These are phyloP conservation scores for Acleris holmiana DNA, from an alignment of 2,888 invertebrate genomes.

Conservation along the genomic window DNA sequence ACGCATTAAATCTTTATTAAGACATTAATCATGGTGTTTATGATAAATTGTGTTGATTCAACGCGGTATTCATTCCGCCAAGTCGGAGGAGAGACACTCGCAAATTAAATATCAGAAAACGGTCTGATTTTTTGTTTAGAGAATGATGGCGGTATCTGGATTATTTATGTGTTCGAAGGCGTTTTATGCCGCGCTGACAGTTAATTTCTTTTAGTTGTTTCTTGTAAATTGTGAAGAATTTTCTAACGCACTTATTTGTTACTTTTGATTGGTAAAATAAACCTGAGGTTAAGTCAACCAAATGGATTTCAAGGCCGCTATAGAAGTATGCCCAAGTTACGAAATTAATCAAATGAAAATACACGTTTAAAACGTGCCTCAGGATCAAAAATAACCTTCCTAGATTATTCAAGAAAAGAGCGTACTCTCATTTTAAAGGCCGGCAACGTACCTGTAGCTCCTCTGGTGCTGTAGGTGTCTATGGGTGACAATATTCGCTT, in stretches of 20 bases:
- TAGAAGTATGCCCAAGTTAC: no score
- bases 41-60: slow-evolving; percentile 21
- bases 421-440: no score
- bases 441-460: no score
- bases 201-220: slow-evolving; percentile 11
- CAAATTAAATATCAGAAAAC: slow-evolving; percentile 27
- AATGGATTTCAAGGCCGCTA: no score
- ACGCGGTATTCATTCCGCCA: slow-evolving; percentile 14
- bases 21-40: slow-evolving; percentile 27
- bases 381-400: no score
- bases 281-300: no score
- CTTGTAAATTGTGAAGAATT: neutral
- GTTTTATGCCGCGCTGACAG: slow-evolving; percentile 9
- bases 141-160: slow-evolving; percentile 14
- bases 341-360: no score
- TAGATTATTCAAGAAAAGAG: no score
- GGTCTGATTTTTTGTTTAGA: slow-evolving; percentile 6
- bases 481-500: no score
- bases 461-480: no score
- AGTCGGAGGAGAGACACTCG: slow-evolving; percentile 2
- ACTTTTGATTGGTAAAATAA: neutral
- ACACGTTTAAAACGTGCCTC: no score
- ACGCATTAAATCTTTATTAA: neutral
- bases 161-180: slow-evolving; percentile 6
- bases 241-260: neutral